These are phyloP conservation scores for Choristoneura rosaceana DNA, from an alignment of 2,888 invertebrate genomes.

Conservation along the genomic window DNA sequence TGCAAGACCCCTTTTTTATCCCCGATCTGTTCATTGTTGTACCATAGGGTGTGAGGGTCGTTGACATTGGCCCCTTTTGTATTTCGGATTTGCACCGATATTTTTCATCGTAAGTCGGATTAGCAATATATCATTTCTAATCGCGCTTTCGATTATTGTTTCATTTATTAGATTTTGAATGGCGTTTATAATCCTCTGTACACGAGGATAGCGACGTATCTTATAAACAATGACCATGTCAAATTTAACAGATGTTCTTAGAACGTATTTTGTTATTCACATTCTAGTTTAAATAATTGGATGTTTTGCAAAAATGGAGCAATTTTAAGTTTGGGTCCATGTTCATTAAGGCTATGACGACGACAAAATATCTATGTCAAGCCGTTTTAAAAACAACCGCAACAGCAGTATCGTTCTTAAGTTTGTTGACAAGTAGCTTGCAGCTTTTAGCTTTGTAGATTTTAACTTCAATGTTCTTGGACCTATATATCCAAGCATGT, in stretches of 20 bases:
- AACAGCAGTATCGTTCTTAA: constrained; percentile 33
- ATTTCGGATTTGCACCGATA: constrained; percentile 73
- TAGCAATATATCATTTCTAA: constrained; percentile 75
- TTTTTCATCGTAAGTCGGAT: constrained; percentile 75
- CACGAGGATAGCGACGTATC: constrained; percentile 52
- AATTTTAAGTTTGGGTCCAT: background rate
- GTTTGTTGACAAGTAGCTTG: constrained; percentile 36
- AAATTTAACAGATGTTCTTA: constrained; percentile 16
- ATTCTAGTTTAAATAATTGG: constrained; percentile 6
- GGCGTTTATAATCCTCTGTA: constrained; percentile 55
- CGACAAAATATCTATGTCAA: constrained; percentile 37
- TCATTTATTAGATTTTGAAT: constrained; percentile 40
- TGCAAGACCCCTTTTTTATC: constrained; percentile 75
- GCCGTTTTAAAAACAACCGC: constrained; percentile 46
- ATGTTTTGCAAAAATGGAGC: background rate
- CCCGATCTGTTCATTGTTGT: constrained; percentile 73
- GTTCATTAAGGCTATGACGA: background rate
- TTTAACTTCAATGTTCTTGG: background rate
- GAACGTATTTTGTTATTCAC: constrained; percentile 6
- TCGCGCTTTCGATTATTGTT: constrained; percentile 60
- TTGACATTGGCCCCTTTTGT: constrained; percentile 81
- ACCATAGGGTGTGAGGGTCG: constrained; percentile 75
- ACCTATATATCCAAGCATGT: background rate
- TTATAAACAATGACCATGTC: constrained; percentile 31
- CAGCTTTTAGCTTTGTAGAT: constrained; percentile 1